phyloP scores from a whole-genome alignment of 1,140 invertebrate species.

The Sycophaga agraensis region DNA sequence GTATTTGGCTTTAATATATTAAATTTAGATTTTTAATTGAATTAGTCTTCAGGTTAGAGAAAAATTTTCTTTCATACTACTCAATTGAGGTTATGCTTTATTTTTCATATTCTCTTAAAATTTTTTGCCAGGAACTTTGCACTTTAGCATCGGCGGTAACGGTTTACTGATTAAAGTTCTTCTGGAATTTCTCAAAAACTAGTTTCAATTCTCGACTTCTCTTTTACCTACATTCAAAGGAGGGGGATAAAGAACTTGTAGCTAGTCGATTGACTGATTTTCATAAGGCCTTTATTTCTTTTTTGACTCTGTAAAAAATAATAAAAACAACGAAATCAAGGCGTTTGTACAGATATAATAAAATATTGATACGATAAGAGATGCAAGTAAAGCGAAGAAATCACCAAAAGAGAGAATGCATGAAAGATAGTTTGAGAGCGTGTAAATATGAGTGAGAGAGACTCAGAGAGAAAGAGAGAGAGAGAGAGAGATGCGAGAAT shows the following conservation, averaged over 20 bases:
- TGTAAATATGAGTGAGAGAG: no score
- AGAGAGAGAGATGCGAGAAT: slow-evolving; percentile 12
- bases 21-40: no score
- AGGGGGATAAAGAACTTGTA: neutral
- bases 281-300: slow-evolving; percentile 18
- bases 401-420: slow-evolving; percentile 21
- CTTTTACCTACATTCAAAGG: slow-evolving; percentile 7
- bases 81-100: slow-evolving; percentile 16
- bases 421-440: no score
- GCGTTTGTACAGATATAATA: neutral
- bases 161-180: slow-evolving; percentile 3
- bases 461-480: slow-evolving; percentile 21
- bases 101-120: slow-evolving; percentile 12
- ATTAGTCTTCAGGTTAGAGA: no score
- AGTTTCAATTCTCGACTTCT: slow-evolving; percentile 26
- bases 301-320: neutral
- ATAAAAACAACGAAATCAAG: neutral
- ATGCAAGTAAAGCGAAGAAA: slow-evolving; percentile 15
- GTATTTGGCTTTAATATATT: slow-evolving; percentile 13
- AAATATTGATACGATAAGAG: neutral
- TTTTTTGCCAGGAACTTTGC: neutral
- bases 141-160: slow-evolving; percentile 3
- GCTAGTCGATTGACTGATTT: neutral
- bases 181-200: slow-evolving; percentile 10
- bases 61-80: neutral